Percentiles rank a stretch among this genome's conserved stretches.
These are phyloP conservation scores for Taurulus bubalis DNA, from an alignment of 2,113 vertebrate species.

Conservation along the genomic window DNA sequence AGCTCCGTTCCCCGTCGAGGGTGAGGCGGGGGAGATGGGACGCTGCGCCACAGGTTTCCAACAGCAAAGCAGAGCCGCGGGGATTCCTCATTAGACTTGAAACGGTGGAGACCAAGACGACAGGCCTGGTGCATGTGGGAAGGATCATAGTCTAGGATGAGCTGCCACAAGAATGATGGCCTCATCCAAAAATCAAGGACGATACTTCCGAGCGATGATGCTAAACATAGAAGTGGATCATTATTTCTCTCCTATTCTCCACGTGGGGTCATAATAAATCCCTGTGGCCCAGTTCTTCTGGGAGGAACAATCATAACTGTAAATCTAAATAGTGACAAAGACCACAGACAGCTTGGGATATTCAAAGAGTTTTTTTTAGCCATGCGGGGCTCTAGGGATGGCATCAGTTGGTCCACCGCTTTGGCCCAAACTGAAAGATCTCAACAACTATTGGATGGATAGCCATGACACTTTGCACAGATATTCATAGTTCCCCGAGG, in stretches of 20 bases:
- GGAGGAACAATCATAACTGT: not conserved
- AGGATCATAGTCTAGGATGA: slow-evolving; percentile 60
- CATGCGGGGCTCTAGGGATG: not conserved
- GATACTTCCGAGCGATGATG: slow-evolving; percentile 19
- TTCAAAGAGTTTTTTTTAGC: not conserved
- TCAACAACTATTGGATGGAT: not conserved
- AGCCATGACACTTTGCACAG: not conserved
- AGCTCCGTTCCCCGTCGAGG: slow-evolving; percentile 5
- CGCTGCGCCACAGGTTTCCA: slow-evolving; percentile 54
- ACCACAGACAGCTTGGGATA: not conserved
- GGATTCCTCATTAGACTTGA: slow-evolving; percentile 70
- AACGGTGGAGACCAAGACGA: slow-evolving; percentile 61
- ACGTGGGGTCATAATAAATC: slow-evolving; percentile 30
- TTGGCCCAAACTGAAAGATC: not conserved
- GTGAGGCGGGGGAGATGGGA: slow-evolving; percentile 35
- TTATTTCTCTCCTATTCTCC: slow-evolving; percentile 37
- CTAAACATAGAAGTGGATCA: slow-evolving; percentile 62
- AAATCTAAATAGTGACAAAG: not conserved
- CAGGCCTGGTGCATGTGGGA: slow-evolving; percentile 35
- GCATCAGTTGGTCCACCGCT: not conserved
- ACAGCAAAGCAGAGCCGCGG: slow-evolving; percentile 65
- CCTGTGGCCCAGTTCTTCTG: slow-evolving; percentile 21
- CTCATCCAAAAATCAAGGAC: slow-evolving; percentile 53
- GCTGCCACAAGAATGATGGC: slow-evolving; percentile 39
- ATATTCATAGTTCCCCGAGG: not conserved